Conservation (phyloP, 1,140 invertebrate genomes). For the Drosophila rufa region DNA sequence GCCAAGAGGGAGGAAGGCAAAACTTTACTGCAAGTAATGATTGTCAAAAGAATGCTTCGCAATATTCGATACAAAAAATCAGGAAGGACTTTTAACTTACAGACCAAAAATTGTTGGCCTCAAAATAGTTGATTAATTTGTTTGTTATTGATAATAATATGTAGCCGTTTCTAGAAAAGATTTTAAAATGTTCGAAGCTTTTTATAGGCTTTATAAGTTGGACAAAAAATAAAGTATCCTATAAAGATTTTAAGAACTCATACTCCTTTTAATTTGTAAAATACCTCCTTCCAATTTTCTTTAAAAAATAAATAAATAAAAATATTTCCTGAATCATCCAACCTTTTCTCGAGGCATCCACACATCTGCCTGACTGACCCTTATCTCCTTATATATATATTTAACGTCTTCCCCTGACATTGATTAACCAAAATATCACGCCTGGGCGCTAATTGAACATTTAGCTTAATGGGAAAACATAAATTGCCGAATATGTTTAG, state of each 20-base stretch:
- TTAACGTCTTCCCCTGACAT: constrained; percentile 51
- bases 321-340: constrained; percentile 5
- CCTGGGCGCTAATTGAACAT: constrained; percentile 73
- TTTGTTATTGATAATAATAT: constrained; percentile 6
- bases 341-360: not conserved
- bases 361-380: not conserved
- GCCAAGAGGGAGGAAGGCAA: not conserved
- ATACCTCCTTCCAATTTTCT: not conserved
- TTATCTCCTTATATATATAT: constrained; percentile 18
- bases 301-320: not conserved
- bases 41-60: constrained; percentile 40
- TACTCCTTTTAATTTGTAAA: not conserved
- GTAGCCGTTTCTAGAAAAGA: too few species aligned
- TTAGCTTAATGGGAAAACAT: constrained; percentile 78
- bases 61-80: constrained; percentile 17
- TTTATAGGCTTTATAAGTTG: too few species aligned
- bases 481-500: constrained; percentile 59
- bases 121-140: constrained; percentile 32
- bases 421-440: constrained; percentile 71
- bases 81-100: constrained; percentile 7
- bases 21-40: constrained; percentile 56
- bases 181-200: not conserved
- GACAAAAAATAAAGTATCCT: not conserved
- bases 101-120: constrained; percentile 11
- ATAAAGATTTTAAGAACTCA: not conserved